Conservation (phyloP, 2,888 invertebrate species). For the Nymphalis urticae region DNA sequence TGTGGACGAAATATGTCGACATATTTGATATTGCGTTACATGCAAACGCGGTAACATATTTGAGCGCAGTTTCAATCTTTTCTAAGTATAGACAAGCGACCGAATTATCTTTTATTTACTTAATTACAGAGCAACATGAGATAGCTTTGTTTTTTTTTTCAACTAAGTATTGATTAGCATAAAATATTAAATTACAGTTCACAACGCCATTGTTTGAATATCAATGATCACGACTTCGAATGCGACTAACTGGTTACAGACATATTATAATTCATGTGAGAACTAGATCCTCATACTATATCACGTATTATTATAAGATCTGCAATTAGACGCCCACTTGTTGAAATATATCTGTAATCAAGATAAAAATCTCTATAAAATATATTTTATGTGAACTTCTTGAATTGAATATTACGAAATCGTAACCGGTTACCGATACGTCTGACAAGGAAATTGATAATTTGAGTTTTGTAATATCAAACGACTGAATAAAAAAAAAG, state of each 20-base stretch:
- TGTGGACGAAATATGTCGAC: slow-evolving; percentile 35
- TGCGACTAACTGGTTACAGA: slow-evolving; percentile 13
- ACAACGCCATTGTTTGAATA: slow-evolving; percentile 11
- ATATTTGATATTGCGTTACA: slow-evolving; percentile 40
- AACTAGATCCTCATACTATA: slow-evolving; percentile 25
- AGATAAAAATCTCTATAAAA: slow-evolving; percentile 24
- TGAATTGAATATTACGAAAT: slow-evolving; percentile 24
- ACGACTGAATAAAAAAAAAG: background rate
- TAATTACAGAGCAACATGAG: too few relatives aligned
- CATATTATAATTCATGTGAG: slow-evolving; percentile 29
- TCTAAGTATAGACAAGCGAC: too few relatives aligned
- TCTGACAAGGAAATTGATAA: slow-evolving; percentile 19
- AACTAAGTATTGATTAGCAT: background rate
- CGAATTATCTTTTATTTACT: too few relatives aligned
- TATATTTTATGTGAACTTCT: slow-evolving; percentile 23
- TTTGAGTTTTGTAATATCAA: slow-evolving; percentile 11
- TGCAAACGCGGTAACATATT: background rate
- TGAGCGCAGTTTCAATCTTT: background rate
- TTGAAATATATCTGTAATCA: slow-evolving; percentile 24
- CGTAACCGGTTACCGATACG: slow-evolving; percentile 15
- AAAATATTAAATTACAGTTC: slow-evolving; percentile 3
- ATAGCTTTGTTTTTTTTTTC: too few relatives aligned
- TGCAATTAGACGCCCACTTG: slow-evolving; percentile 23
- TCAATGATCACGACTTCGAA: slow-evolving; percentile 13
- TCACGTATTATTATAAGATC: slow-evolving; percentile 22